phyloP scores from a whole-genome alignment of 2,888 invertebrate species.

The Hyalella azteca region DNA sequence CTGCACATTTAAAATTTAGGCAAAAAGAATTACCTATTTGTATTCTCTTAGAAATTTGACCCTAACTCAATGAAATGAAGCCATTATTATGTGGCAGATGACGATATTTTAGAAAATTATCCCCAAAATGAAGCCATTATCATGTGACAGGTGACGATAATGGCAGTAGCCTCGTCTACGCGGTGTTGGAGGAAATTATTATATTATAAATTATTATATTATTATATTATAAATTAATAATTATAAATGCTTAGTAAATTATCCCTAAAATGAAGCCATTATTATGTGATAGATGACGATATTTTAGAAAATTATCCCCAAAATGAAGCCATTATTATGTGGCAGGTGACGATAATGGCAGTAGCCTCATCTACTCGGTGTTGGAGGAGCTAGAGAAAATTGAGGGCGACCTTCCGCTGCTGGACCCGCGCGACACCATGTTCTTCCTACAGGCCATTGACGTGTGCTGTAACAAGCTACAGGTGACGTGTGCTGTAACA shows the following conservation, averaged over 20 bases:
- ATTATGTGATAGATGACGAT: neutral
- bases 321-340: neutral
- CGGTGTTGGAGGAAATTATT: neutral
- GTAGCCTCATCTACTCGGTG: conserved; percentile 11
- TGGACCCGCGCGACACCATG: conserved; percentile 72
- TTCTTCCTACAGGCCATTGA: conserved; percentile 88
- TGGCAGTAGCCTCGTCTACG: conserved; percentile 24
- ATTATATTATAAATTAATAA: too few species aligned
- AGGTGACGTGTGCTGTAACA: conserved; percentile 40
- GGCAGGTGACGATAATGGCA: conserved; percentile 57
- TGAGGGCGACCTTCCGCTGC: conserved; percentile 61
- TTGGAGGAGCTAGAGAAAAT: neutral
- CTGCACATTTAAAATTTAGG: too few species aligned
- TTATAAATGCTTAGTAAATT: too few species aligned
- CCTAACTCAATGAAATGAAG: too few species aligned
- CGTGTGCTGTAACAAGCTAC: conserved; percentile 73
- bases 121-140: neutral
- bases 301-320: neutral
- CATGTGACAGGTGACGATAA: conserved; percentile 54
- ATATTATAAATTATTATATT: too few species aligned
- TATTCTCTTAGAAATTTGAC: too few species aligned
- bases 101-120: neutral
- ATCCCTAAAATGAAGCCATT: neutral
- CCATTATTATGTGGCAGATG: neutral
- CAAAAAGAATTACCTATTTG: too few species aligned